Percentiles rank a stretch among this genome's conserved stretches.
phyloP scores from a whole-genome alignment of 92 coral and sea anemone genomes.

The Anthopleura xanthogrammica region DNA sequence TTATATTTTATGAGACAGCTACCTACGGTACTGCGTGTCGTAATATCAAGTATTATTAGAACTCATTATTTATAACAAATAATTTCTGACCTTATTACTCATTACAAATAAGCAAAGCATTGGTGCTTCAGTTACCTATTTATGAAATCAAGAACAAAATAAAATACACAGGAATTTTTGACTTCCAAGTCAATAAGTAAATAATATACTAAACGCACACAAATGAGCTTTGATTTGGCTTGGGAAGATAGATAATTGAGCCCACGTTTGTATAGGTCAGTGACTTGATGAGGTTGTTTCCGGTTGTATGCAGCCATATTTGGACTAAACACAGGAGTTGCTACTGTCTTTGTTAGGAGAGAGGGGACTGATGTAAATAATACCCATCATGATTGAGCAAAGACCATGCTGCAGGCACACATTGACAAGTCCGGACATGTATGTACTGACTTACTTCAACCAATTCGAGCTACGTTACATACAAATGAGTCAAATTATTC shows the following conservation, averaged over 20 bases:
- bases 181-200: neutral
- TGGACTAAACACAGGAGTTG: neutral
- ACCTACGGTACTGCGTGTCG: constrained; percentile 8
- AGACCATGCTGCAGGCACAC: too few relatives aligned
- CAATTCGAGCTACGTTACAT: too few relatives aligned
- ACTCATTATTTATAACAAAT: neutral
- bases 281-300: too few relatives aligned
- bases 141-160: neutral
- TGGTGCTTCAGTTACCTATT: neutral
- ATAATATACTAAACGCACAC: constrained; percentile 25
- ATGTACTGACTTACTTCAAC: too few relatives aligned
- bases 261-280: neutral
- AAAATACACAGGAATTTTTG: neutral
- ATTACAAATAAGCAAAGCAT: constrained; percentile 3
- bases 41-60: neutral
- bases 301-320: neutral
- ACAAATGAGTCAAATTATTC: too few relatives aligned
- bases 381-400: too few relatives aligned
- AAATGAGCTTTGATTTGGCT: constrained; percentile 32
- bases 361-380: too few relatives aligned
- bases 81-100: neutral
- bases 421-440: too few relatives aligned
- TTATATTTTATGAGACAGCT: neutral
- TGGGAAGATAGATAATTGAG: constrained; percentile 23
- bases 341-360: too few relatives aligned